Base-by-base conservation (phyloP, 1,140 invertebrate genomes). In the Ladona fulva region DNA sequence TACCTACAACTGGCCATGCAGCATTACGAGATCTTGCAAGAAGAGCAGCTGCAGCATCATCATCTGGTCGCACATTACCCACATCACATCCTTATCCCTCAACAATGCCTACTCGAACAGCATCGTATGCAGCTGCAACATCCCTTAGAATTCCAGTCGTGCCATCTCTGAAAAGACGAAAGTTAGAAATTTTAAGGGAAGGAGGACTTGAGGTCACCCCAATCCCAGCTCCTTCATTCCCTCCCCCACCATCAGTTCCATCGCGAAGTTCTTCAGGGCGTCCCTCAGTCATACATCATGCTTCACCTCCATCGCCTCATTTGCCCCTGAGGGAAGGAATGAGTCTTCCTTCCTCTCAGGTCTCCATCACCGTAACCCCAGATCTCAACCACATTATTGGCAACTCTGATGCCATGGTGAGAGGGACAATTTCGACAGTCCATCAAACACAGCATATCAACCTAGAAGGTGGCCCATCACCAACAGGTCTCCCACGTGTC, bases 161-260 rank as follows among this genome's bases (percentile, higher is more conserved):
- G 19, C 86, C 10, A 85, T 83, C 76, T 42, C 86, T 90, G 10
- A 92, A 92, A 81, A 91, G 91, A 81, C 88, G 90, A 76, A 92
- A 92, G 81, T 84, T 93, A 10, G 92, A 93, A 77, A 92, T 92
- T 25, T 84, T 93, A 24, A 90, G 91, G 76, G 89, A 92, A 77
- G 89, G 91, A 6, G 92, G 92, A 0, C 84, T 92, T 8, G 91
- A 93, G 81, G 91, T 92, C 0, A 92, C 91, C 0, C 88, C 91
- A 0, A 87, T 92, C 0, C 85, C 81, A 42, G 84, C 85, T 66
- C 83, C 82, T 79, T 84, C 85, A 76, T 78, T 80, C 6, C 79
- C 83, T 75, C 83, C 83, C 6, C 83, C 42, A 25, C 52, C 52
- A 3, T 19, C 52, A 19, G n/a, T 5, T 66, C 16, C 1, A 52